Evolutionary conservation across 1,140 invertebrate species (phyloP), one percentile per base, ranked within the genome.

Genomic region (Drusus annulatus): DNA sequence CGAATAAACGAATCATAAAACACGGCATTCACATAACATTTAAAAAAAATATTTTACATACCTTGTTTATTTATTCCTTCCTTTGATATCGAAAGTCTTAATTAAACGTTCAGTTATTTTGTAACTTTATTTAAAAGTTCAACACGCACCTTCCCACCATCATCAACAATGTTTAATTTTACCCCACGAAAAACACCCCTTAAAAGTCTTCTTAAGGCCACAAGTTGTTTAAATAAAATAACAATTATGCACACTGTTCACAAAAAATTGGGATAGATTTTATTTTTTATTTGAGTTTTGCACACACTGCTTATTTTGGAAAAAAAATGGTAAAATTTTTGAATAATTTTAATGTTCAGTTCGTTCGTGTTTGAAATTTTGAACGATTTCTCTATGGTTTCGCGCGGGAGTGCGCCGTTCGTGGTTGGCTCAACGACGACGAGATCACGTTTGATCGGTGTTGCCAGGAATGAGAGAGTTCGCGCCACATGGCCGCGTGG

Each of bases 351-450:
- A 28, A 31, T 65, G 62, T n/a, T 65, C 21, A 8, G 16, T 28
- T 65, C 16, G 28, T 65, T 65, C 62, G 62, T 65, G 28, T 71
- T 71, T 45, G 45, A 50, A 71, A 50, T 71, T n/a, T 51, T 45
- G 68, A 71, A 71, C 68, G 68, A 50, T 71, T 71, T 71, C 68
- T 71, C 68, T 71, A n/a, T n/a, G 23, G 7, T 45, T 71, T 0
- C 45, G 31, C 68, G 68, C 68, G 68, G 31, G 28, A 36, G n/a
- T 19, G 31, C 5, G n/a, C 4, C 17, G 31, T 51, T 31, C 31
- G 36, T 45, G 31, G 31, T 71, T 50, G 15, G 17, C 68, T 71
- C 31, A 31, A 7, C 65, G 65, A 31, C 25, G 68, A 31, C 68
- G 50, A 19, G 45, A 50, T 50, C 68, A 71, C 68, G 68, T 71